Base-by-base conservation (phyloP, 2,113 vertebrate species). In the Pelobates fuscus region DNA sequence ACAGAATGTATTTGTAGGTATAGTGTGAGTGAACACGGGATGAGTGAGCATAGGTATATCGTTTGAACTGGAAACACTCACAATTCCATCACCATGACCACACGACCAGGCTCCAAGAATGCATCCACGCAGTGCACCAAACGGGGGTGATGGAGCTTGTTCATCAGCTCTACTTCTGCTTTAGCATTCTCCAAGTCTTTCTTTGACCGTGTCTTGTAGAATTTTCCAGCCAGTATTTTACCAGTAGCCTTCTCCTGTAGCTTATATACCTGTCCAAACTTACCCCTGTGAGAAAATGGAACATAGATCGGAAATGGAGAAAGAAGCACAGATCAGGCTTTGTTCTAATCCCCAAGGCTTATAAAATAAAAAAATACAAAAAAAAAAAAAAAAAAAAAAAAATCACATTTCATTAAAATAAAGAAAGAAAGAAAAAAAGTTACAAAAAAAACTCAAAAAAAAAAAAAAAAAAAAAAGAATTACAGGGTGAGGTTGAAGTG, bases 81-180 rank as follows among this genome's bases (percentile, higher is more conserved):
- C 94, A 92, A 95, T 62, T 96, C 94, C 89, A 95, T 89, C 80
- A 96, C 88, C 92, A 96, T 89, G 80, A 91, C 89, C 15, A 93
- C 81, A 82, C 93, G 87, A 0, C 80, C 0, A 1, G 82, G 85
- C 0, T 81, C 82, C 77, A 92, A 87, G 20, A 93, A 96, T 59
- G 93, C 94, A 0, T 87, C 92, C 6, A 94, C 80, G 79, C 92
- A 94, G 68, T 92, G 92, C 67, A 93, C 93, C 0, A 96, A 89
- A 64, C 91, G 92, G 0, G 91, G 89, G 77, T 95, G 94, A 1
- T 89, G 90, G 63, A 96, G 88, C 30, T 82, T 81, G 80, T 92
- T 94, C 94, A 96, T 95, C 14, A 95, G 77, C 57, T 92, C 81
- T 11, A 96, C 93, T 81, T 95, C 94, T 0, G 81, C 80, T n/a